phyloP scores from a whole-genome alignment of 2,797 vertebrate genomes.

The Netta rufina region DNA sequence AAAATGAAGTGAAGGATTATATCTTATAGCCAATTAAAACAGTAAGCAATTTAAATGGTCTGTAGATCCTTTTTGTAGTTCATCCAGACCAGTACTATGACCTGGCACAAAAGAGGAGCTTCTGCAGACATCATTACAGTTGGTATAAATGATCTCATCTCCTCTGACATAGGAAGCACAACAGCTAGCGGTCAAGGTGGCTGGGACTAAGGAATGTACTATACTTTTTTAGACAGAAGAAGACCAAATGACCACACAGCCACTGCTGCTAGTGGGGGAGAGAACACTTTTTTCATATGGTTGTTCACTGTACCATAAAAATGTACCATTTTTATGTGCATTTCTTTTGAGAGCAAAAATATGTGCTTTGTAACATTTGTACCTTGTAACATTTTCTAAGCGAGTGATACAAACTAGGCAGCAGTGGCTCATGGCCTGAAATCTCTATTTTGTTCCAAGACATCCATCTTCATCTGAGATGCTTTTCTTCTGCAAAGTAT shows the following conservation, averaged over 20 bases:
- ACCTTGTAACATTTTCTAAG: background rate
- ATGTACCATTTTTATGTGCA: background rate
- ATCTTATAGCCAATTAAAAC: background rate
- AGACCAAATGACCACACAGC: background rate
- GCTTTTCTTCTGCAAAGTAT: background rate
- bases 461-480: background rate
- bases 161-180: conserved; percentile 12
- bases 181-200: conserved; percentile 37
- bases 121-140: conserved; percentile 41
- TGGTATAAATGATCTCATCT: conserved; percentile 48
- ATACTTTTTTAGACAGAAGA: background rate
- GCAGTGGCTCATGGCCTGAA: background rate
- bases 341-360: background rate
- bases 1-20: background rate
- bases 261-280: background rate
- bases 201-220: conserved; percentile 41
- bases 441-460: background rate
- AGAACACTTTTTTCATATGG: background rate
- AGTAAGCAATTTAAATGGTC: background rate
- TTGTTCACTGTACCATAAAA: background rate
- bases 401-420: background rate
- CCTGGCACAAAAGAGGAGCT: background rate
- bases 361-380: background rate
- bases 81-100: background rate
- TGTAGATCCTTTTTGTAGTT: background rate